Base-by-base conservation (phyloP, 2,888 invertebrate genomes). In the Autographa gamma region DNA sequence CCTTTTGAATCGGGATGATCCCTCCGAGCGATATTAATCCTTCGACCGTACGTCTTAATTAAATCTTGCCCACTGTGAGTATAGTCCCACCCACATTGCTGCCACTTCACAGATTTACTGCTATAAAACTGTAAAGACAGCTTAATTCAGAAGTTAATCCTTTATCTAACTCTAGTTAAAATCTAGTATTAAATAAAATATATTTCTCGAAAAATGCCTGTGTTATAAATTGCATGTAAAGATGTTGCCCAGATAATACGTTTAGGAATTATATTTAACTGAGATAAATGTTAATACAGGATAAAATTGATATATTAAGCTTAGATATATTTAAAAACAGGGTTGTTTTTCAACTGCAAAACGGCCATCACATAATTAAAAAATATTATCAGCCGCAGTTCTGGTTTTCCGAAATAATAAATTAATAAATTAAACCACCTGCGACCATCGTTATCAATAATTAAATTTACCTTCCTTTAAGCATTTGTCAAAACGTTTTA, bases 401-500 rank as follows among this genome's bases (percentile, higher is more conserved):
- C 54, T 56, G 13, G 13, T 19, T 19, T 14, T 13, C 19, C 11
- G 25, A 56, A 56, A 54, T 11, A 2, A 54, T 54, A 9, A 54
- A 25, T 56, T 11, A 2, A 54, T 54, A 9, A 54, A 25, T 56
- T 19, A 56, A 25, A 19, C 19, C 11, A 54, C 18, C 18, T 54
- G 18, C 54, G n/a, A 3, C 9, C 6, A 18, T 19, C 7, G 18
- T 19, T 25, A 25, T 13, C 5, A 56, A 56, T 56, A 56, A 25
- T 25, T 56, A 56, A 56, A 56, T 56, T 56, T 56, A 56, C 56
- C 64, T 19, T 31, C 43, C 43, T 62, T 31, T 6, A 56, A 60
- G n/a, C 16, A 79, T 43, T 56, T 25, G 18, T 1, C 18, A 19
- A 56, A 19, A 25, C 18, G 25, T 58, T 64, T 60, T 63, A 63